Evolutionary conservation across 2,797 vertebrate genomes (phyloP), one percentile per base, ranked within the genome.

Genomic region (Notoglanidium macrostoma): DNA sequence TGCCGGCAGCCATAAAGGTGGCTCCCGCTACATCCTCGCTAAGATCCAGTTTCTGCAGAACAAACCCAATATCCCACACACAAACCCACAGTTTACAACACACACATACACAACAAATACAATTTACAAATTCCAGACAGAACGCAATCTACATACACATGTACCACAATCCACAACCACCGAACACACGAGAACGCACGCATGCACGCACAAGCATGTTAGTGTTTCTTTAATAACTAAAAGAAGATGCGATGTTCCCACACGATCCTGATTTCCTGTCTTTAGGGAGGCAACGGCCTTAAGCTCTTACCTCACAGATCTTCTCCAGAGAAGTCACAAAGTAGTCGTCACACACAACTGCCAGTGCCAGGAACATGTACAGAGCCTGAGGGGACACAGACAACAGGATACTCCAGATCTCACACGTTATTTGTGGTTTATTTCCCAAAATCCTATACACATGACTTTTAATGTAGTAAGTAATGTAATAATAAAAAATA

Each of bases 1-100:
- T 99, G 90, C 98, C 98, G 21, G 98, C 98, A 87, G 98, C 98
- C 98, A 99, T 99, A 94, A 99, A 99, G 32, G 98, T 99, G 85
- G 98, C 98, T 89, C 98, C 98, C 0, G 98, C 98, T 67, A 99
- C 98, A 87, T 99, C 98, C 93, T 97, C 98, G 65, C 97, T 99
- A 90, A 99, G 94, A 92, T 98, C 97, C 35, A 99, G 94, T 95
- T 96, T 98, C 98, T 99, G 92, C 85, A 87, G 21, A 88, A 76
- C 59, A 85, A 72, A 87, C 65, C 63, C 70, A 49, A 67, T 40
- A 87, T 7, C 55, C 29, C 40, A 67, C 32, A 51, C 51, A 84
- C 77, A 86, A 67, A 49, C 26, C 35, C 32, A 68, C 73, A 70
- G 68, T 84, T 67, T 32, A 86, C 40, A 14, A 55, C 59, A 11